Evolutionary conservation across 1,140 invertebrate genomes (phyloP), one percentile per base, ranked within the genome.

Genomic region (Apocrypta bakeri): DNA sequence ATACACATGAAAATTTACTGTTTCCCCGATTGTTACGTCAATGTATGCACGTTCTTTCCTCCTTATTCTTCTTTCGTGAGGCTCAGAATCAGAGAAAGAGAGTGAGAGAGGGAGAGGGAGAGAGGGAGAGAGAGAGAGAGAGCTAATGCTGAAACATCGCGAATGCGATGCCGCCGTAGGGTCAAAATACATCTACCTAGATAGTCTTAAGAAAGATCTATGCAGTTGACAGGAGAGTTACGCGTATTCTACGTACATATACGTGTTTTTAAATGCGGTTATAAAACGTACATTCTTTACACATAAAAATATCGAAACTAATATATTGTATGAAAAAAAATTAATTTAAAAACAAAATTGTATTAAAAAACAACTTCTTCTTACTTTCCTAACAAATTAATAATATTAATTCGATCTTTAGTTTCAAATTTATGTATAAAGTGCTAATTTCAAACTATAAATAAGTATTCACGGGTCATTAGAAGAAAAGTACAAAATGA

Each of bases 1-100:
- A 91, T 91, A 83, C 88, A 87, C 86, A 78, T 77, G 84, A 87
- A 88, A 91, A 91, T 91, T 89, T 91, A 88, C 87, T 86, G 84
- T 87, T 84, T 86, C 74, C 48, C 81, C 79, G 84, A 84, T 80
- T 82, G 85, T 88, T 87, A 81, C 87, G 79, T 89, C 87, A 90
- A 85, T 84, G 83, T 24, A 0, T 9, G 7, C 21, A 21, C 78
- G 42, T 48, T 17, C 42, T 48, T 48, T 66, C 24, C 11, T 48
- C 33, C 29, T 31, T 17, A 11, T 6, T 12, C 66, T 64, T 42
- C 40, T 42, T 12, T 11, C 27, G n/a, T n/a, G n/a, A n/a, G n/a
- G 12, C 27, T 48, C n/a, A 17, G 11, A 11, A 31, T 11, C 1
- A 0, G 63, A 17, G 25, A 29, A 14, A 8, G 63, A 17, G 14